Evolutionary conservation across 2,797 vertebrate genomes (phyloP), one percentile per base, ranked within the genome.

Genomic region (Diplodus puntazzo): DNA sequence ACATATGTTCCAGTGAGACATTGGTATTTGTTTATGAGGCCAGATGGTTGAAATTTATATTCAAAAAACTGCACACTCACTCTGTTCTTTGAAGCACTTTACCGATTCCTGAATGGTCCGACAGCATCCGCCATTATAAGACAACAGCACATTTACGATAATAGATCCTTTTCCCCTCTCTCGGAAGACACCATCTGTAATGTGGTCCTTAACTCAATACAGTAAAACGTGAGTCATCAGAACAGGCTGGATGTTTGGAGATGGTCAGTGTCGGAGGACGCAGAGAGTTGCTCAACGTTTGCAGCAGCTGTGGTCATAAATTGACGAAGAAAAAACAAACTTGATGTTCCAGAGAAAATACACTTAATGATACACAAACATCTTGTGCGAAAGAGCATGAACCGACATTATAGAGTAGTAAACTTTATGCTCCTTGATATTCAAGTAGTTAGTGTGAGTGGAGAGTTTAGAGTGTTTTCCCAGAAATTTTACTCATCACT

Each of bases 11-110:
- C 55, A 55, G 12, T 10, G 11, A 53, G 69, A 48, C 11, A 75
- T 61, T 79, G 61, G 18, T 55, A 42, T 64, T 81, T 80, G 73
- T 80, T 74, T 63, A 74, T 55, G 48, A 70, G 48, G 46, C 81
- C 81, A 87, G 79, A 79, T 86, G 81, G 74, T 76, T 45, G 75
- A 64, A 60, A 27, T 73, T 50, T 59, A 18, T 30, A 60, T 73
- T 58, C 21, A 69, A 78, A 79, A 39, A 73, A 58, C 12, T 42
- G 16, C 46, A 46, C 50, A 25, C 46, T 55, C 63, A 57, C 55
- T 68, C 18, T 21, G 14, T 59, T 69, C 61, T 76, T 76, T 75
- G 34, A 74, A 75, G 23, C 70, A 50, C 55, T 58, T 71, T 21
- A 75, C 27, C 27, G 70, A 64, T 13, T n/a, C 17, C 68, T 1